Evolutionary conservation across 2,113 vertebrate genomes (phyloP).

Genomic region (Chrysemys picta): DNA sequence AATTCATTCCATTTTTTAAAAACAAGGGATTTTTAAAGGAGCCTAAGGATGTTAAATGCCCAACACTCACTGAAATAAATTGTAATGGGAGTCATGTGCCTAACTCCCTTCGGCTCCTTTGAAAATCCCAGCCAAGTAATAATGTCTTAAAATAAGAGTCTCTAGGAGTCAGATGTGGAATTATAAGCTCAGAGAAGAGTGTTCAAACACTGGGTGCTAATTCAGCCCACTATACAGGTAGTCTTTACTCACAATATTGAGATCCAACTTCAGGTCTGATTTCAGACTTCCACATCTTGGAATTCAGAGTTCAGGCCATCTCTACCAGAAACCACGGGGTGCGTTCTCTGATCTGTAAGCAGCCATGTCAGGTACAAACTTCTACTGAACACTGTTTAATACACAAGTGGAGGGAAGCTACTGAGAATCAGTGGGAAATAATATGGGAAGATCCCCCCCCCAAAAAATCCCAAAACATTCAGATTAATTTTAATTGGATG

Average conservation of each 20-base stretch:
- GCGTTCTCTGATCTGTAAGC: not conserved
- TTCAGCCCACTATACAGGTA: not conserved
- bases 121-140: not conserved
- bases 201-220: not conserved
- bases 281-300: not conserved
- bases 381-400: not conserved
- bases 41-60: not conserved
- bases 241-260: not conserved
- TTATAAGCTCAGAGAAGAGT: not conserved
- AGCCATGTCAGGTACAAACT: not conserved
- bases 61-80: not conserved
- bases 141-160: not conserved
- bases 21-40: not conserved
- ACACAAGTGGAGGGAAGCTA: not conserved
- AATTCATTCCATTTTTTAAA: not conserved
- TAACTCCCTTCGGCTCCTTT: not conserved
- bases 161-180: not conserved
- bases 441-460: not conserved
- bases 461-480: not conserved
- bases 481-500: conserved; percentile 18
- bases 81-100: accelerated
- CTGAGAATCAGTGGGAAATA: not conserved
- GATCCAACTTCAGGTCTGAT: not conserved
- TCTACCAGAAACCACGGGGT: not conserved
- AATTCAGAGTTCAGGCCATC: not conserved